Conservation (phyloP, 2,888 invertebrate genomes). For the Scaptomyza parva region DNA sequence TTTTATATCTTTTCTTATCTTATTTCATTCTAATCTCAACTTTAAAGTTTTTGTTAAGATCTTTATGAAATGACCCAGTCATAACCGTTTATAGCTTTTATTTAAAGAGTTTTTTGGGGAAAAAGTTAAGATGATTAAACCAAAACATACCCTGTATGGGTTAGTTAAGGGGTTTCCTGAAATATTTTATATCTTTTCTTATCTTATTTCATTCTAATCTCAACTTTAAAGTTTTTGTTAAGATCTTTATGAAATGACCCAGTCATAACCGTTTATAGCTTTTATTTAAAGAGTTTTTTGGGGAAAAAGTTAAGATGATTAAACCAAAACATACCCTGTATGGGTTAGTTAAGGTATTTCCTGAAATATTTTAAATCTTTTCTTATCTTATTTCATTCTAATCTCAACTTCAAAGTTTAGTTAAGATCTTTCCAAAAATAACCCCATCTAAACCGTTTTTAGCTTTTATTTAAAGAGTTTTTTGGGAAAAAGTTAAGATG, state of each 20-base stretch:
- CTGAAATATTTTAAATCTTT: not conserved
- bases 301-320: not conserved
- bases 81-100: no score
- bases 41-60: no score
- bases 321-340: constrained; percentile 1
- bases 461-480: not conserved
- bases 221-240: not conserved
- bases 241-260: no score
- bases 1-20: not conserved
- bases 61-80: no score
- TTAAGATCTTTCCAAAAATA: no score
- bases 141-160: not conserved
- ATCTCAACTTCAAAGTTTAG: not conserved
- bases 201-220: no score
- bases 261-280: no score
- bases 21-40: no score
- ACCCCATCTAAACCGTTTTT: no score
- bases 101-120: not conserved
- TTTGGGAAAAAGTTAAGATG: not conserved
- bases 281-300: not conserved
- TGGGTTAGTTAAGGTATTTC: not conserved
- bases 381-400: no score
- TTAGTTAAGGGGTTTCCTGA: not conserved
- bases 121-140: not conserved
- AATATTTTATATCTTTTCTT: not conserved